Conservation (phyloP, 2,113 vertebrate species). For the Galemys pyrenaicus region DNA sequence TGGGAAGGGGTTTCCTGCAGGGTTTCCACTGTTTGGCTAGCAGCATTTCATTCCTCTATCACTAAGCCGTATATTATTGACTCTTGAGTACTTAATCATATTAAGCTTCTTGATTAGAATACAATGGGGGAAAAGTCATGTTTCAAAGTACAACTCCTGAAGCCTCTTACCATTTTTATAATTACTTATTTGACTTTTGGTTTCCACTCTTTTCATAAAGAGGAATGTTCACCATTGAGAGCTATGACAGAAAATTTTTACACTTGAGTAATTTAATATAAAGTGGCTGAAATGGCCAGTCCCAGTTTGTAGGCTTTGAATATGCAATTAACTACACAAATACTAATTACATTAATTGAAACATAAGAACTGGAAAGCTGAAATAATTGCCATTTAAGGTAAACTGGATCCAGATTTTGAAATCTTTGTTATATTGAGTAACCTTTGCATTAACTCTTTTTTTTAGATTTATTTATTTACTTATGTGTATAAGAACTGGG, state of each 20-base stretch:
- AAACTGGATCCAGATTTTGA: conserved; percentile 53
- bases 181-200: conserved; percentile 19
- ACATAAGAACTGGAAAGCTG: conserved; percentile 14
- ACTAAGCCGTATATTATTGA: not conserved
- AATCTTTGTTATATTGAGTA: conserved; percentile 17
- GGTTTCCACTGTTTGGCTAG: not conserved
- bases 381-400: conserved; percentile 31
- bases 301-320: conserved; percentile 47
- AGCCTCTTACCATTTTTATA: not conserved
- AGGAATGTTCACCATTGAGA: not conserved
- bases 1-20: not conserved
- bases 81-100: not conserved
- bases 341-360: conserved; percentile 38
- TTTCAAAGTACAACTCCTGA: conserved; percentile 30
- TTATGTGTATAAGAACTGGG: no score
- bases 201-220: conserved; percentile 50
- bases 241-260: not conserved
- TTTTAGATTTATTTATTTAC: no score
- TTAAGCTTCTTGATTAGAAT: conserved; percentile 12
- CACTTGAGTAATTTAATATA: conserved; percentile 33
- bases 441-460: not conserved
- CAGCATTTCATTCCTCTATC: conserved; percentile 29
- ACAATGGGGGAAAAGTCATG: conserved; percentile 12
- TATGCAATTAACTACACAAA: not conserved
- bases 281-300: conserved; percentile 32